These are phyloP conservation scores for Microcebus griseorufus DNA, from an alignment of 2,113 vertebrate species.

Conservation along the genomic window DNA sequence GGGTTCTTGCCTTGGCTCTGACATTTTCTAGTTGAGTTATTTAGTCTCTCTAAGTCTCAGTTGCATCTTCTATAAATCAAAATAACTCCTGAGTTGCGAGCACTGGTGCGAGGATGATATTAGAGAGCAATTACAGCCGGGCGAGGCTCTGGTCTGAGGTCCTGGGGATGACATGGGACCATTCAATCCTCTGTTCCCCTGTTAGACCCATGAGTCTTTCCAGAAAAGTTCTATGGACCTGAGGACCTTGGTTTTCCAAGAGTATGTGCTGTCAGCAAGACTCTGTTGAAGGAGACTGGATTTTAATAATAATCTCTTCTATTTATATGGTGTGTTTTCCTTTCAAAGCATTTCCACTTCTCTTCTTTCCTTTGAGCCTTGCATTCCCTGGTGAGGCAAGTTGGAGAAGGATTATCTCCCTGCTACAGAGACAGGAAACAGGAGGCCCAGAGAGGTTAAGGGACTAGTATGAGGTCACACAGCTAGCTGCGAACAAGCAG, in stretches of 20 bases:
- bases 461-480: not conserved
- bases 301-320: constrained; percentile 48
- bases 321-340: not conserved
- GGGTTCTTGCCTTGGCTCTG: not conserved
- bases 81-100: not conserved
- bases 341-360: constrained; percentile 55
- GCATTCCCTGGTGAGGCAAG: constrained; percentile 8
- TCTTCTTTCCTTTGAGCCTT: constrained; percentile 39
- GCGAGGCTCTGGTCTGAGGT: not conserved
- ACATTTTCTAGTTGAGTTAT: not conserved
- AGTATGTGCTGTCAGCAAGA: not conserved
- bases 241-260: constrained; percentile 21
- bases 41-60: not conserved
- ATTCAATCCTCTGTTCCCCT: not conserved
- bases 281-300: not conserved
- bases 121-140: not conserved
- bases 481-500: not conserved
- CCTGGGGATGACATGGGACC: not conserved
- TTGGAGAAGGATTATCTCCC: constrained; percentile 9
- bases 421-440: not conserved
- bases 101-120: not conserved
- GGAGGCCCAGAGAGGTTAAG: constrained; percentile 43
- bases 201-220: not conserved
- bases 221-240: not conserved
- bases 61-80: not conserved